Conservation (phyloP, 2,113 vertebrate species). For the Oncorhynchus mykiss region DNA sequence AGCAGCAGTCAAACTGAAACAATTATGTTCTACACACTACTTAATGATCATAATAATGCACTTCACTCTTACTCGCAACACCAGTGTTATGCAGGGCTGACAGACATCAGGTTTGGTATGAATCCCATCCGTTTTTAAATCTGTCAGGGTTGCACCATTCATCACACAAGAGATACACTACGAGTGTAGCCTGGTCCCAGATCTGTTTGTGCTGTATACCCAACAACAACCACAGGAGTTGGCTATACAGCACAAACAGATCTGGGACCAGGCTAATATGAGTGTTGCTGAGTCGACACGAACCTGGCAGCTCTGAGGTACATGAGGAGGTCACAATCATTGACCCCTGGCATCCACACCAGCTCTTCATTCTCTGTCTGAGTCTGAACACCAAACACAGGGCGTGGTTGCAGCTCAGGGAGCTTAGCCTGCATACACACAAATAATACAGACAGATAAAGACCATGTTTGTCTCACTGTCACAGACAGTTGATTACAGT, state of each 20-base stretch:
- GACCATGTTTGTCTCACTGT: neutral
- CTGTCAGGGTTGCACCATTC: too few species aligned
- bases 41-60: neutral
- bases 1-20: neutral
- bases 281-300: conserved; percentile 27
- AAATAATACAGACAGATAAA: neutral
- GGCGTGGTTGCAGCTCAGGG: conserved; percentile 88
- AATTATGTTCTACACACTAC: neutral
- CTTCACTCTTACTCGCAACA: neutral
- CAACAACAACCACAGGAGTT: too few species aligned
- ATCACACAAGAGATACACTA: neutral
- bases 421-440: conserved; percentile 84
- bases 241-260: too few species aligned
- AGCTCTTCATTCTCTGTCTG: conserved; percentile 92
- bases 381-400: conserved; percentile 76
- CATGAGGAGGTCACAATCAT: conserved; percentile 98
- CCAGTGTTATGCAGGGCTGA: neutral
- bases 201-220: too few species aligned
- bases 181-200: neutral
- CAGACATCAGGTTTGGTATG: neutral
- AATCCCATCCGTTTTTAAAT: too few species aligned
- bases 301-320: conserved; percentile 96
- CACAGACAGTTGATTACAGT: neutral
- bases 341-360: conserved; percentile 96
- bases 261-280: too few species aligned